Conservation (phyloP, 1,140 invertebrate genomes). For the Popillia japonica region DNA sequence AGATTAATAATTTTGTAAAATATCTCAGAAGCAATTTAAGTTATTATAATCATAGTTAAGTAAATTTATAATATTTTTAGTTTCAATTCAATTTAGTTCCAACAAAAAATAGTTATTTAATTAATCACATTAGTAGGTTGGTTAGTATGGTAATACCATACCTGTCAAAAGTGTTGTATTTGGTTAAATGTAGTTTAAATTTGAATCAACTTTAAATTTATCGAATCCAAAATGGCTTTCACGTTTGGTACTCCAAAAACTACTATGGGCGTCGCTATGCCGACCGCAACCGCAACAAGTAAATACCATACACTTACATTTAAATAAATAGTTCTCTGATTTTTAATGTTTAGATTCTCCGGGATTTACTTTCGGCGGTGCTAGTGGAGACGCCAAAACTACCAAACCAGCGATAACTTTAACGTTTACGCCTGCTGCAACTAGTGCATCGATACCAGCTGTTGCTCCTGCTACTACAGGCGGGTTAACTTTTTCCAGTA, state of each 20-base stretch:
- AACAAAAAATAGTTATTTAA: too few relatives aligned
- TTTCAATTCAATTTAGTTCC: too few relatives aligned
- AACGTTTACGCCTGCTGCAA: conserved; percentile 55
- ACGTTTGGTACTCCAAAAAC: conserved; percentile 45
- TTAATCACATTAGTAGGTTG: too few relatives aligned
- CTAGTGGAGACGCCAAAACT: conserved; percentile 41
- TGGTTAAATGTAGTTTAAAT: background rate
- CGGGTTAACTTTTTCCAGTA: background rate
- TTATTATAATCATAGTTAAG: too few relatives aligned
- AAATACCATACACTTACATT: conserved; percentile 24
- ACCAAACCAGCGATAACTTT: conserved; percentile 54
- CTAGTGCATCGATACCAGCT: conserved; percentile 44
- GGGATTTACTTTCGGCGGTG: conserved; percentile 44
- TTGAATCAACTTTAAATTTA: background rate
- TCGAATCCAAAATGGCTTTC: conserved; percentile 42
- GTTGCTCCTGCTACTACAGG: background rate
- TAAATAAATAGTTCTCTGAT: too few relatives aligned
- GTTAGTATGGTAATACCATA: too few relatives aligned
- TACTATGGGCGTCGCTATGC: conserved; percentile 44
- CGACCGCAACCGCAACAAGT: conserved; percentile 44
- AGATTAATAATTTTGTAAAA: too few relatives aligned
- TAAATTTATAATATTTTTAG: too few relatives aligned
- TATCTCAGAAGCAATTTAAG: too few relatives aligned
- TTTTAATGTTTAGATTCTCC: conserved; percentile 40
- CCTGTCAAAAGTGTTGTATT: too few relatives aligned